phyloP scores from a whole-genome alignment of 2,797 vertebrate genomes.

The Cynodonichthys magdalenae region DNA sequence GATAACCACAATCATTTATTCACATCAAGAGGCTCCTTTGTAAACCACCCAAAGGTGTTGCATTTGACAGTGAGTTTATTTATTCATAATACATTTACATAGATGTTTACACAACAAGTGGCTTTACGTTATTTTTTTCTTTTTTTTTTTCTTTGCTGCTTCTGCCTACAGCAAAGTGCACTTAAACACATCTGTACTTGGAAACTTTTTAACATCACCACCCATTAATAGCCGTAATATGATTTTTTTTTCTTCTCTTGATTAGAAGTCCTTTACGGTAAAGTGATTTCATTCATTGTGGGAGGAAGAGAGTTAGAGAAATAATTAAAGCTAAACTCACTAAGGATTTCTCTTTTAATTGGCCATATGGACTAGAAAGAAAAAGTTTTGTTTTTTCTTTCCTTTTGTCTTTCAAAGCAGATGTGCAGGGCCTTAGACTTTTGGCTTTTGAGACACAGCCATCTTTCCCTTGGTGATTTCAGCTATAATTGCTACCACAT shows the following conservation, averaged over 20 bases:
- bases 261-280: conserved; percentile 75
- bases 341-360: conserved; percentile 80
- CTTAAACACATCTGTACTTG: conserved; percentile 47
- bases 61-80: conserved; percentile 63
- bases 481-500: conserved; percentile 71
- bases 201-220: conserved; percentile 41
- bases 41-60: conserved; percentile 59
- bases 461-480: conserved; percentile 64
- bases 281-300: conserved; percentile 76
- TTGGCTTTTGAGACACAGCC: conserved; percentile 68
- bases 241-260: conserved; percentile 47
- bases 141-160: conserved; percentile 7
- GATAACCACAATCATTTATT: conserved; percentile 67
- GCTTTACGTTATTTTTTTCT: neutral
- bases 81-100: conserved; percentile 55
- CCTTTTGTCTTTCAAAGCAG: conserved; percentile 80
- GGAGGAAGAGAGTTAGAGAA: conserved; percentile 59
- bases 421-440: conserved; percentile 76
- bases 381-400: conserved; percentile 73
- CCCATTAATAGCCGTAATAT: conserved; percentile 50
- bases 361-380: conserved; percentile 82
- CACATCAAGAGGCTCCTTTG: conserved; percentile 65
- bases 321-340: conserved; percentile 79
- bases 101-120: conserved; percentile 57
- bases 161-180: conserved; percentile 52